Conservation (phyloP, 2,888 invertebrate genomes). For the Conchocele bisecta region DNA sequence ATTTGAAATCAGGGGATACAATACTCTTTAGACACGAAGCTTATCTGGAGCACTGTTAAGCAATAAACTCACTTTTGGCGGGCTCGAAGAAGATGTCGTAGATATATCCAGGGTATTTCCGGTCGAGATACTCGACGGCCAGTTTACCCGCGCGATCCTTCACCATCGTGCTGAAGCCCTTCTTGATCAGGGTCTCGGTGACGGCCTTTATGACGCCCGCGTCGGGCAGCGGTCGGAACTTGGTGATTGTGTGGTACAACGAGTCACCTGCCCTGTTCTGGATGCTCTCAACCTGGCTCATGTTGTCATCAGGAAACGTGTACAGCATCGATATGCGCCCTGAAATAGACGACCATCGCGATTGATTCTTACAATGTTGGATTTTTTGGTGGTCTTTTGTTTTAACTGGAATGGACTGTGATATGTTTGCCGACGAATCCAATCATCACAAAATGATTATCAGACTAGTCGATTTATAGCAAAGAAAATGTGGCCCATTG, state of each 20-base stretch:
- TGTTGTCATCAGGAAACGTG: slow-evolving; percentile 17
- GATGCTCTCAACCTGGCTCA: too few species aligned
- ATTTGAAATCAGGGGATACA: too few species aligned
- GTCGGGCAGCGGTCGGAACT: slow-evolving; percentile 41
- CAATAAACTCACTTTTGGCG: slow-evolving; percentile 20
- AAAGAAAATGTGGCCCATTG: too few species aligned
- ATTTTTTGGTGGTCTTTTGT: too few species aligned
- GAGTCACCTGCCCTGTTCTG: slow-evolving; percentile 37
- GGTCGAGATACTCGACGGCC: slow-evolving; percentile 61
- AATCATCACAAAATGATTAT: too few species aligned
- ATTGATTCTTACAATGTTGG: too few species aligned
- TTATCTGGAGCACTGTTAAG: too few species aligned
- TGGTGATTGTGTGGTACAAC: slow-evolving; percentile 58
- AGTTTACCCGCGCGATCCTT: slow-evolving; percentile 42
- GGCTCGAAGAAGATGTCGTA: slow-evolving; percentile 37
- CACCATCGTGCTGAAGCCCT: slow-evolving; percentile 42
- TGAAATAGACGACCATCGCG: too few species aligned
- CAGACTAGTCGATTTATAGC: too few species aligned
- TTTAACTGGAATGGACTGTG: too few species aligned
- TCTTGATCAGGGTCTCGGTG: slow-evolving; percentile 51
- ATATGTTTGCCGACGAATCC: too few species aligned
- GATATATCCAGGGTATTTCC: slow-evolving; percentile 32
- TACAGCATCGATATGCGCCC: slow-evolving; percentile 27
- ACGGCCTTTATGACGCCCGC: slow-evolving; percentile 37
- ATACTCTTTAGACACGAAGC: too few species aligned